phyloP scores from a whole-genome alignment of 2,888 invertebrate species.

The Ormyrus labotus region DNA sequence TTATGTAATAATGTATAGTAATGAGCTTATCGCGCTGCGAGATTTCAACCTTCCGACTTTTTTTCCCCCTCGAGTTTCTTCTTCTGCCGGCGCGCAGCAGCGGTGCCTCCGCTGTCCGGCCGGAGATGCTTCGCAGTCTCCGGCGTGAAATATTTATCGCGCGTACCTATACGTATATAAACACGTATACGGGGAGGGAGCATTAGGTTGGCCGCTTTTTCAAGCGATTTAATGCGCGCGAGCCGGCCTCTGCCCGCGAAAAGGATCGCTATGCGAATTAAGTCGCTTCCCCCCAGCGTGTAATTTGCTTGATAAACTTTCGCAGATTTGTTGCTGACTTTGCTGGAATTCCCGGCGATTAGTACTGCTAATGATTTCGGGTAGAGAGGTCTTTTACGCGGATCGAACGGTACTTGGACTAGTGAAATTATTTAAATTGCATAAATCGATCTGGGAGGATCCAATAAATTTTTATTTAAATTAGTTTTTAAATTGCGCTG shows the following conservation, averaged over 20 bases:
- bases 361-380: not conserved
- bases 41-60: constrained; percentile 38
- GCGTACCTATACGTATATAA: not conserved
- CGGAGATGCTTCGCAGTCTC: constrained; percentile 22
- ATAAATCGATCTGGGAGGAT: too few species aligned
- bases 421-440: too few species aligned
- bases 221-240: constrained; percentile 34
- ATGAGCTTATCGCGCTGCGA: constrained; percentile 53
- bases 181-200: not conserved
- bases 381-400: too few species aligned
- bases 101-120: not conserved
- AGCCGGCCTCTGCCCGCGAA: not conserved
- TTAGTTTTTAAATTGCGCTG: too few species aligned
- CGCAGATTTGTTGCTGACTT: constrained; percentile 24
- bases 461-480: too few species aligned
- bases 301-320: constrained; percentile 37
- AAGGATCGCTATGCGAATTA: constrained; percentile 37
- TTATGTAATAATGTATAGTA: constrained; percentile 56
- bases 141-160: constrained; percentile 47
- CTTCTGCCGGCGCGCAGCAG: not conserved
- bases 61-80: constrained; percentile 21
- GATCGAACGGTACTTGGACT: too few species aligned
- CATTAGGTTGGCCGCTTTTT: constrained; percentile 36
- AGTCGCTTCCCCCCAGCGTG: not conserved
- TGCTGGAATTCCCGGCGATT: constrained; percentile 17